Percentiles rank a stretch among this genome's conserved stretches.
phyloP scores from a whole-genome alignment of 2,888 invertebrate genomes.

The Neoascia interrupta region DNA sequence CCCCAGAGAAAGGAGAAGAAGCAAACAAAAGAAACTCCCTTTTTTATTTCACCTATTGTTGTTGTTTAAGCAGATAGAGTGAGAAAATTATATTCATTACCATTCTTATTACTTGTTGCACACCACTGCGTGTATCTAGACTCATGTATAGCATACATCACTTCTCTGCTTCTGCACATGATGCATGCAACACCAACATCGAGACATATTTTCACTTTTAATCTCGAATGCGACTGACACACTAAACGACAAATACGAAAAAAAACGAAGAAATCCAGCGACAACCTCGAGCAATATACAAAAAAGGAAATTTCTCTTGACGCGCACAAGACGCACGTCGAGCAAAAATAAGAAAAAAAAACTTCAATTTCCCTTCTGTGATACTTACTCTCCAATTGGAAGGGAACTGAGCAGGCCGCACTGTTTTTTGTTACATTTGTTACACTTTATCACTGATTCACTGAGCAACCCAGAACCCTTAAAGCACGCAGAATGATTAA shows the following conservation, averaged over 20 bases:
- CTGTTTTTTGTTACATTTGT: slow-evolving; percentile 39
- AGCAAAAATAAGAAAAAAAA: too few relatives aligned
- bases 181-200: slow-evolving; percentile 52
- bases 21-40: slow-evolving; percentile 32
- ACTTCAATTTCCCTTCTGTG: slow-evolving; percentile 56
- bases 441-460: slow-evolving; percentile 30
- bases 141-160: slow-evolving; percentile 42
- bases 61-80: slow-evolving; percentile 33
- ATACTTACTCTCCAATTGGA: slow-evolving; percentile 12
- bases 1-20: slow-evolving; percentile 16
- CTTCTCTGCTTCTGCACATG: slow-evolving; percentile 56
- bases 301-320: slow-evolving; percentile 59
- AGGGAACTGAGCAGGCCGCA: slow-evolving; percentile 15
- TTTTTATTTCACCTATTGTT: slow-evolving; percentile 10
- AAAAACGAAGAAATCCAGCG: too few relatives aligned
- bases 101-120: slow-evolving; percentile 63
- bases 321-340: too few relatives aligned
- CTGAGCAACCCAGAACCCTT: background rate
- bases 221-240: slow-evolving; percentile 56
- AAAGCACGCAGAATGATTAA: slow-evolving; percentile 85
- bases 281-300: slow-evolving; percentile 11
- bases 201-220: slow-evolving; percentile 64
- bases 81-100: slow-evolving; percentile 55
- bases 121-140: slow-evolving; percentile 30
- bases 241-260: slow-evolving; percentile 42